Evolutionary conservation across 2,113 vertebrate species (phyloP), one percentile per base, ranked within the genome.

Genomic region (Albula glossodonta): DNA sequence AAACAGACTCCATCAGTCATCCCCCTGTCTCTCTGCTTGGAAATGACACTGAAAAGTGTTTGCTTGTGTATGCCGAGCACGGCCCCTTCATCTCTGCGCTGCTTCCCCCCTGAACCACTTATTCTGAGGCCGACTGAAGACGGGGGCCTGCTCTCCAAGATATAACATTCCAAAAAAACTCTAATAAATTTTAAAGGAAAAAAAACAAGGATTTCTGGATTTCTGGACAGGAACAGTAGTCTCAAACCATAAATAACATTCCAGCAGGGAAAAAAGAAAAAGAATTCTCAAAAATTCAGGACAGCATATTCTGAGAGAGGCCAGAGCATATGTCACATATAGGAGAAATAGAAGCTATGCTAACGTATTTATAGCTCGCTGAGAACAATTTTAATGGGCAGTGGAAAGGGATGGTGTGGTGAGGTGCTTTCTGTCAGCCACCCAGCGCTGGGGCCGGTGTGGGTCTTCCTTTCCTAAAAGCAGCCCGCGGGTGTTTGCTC

Each of bases 51-150:
- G 60, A 81, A 49, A 88, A 53, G 49, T 0, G 50, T 84, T 87
- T 87, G 85, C 88, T 90, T 91, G 87, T 88, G 80, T 80, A 87
- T 81, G 78, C 41, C 48, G 51, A 88, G 82, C 80, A 85, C 78
- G 87, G 88, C 88, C 78, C 84, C 17, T 86, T 2, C 2, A 74
- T 87, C n/a, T 87, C 86, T 74, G 83, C 80, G 85, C 78, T 85
- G 80, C 51, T 51, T 86, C 51, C 0, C 80, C 85, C 83, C 87
- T 51, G 87, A 87, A 91, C 88, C 86, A 87, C 53, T 66, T 78
- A 70, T 85, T 52, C 22, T 22, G 17, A 81, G 90, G 57, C 87
- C 89, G 84, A 88, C 78, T 87, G 81, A 84, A 90, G 81, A 50
- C 77, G 81, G 70, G 51, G 74, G 31, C 31, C 84, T 78, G 53